Conservation (phyloP, 2,888 invertebrate species). For the Lasius fuliginosus region DNA sequence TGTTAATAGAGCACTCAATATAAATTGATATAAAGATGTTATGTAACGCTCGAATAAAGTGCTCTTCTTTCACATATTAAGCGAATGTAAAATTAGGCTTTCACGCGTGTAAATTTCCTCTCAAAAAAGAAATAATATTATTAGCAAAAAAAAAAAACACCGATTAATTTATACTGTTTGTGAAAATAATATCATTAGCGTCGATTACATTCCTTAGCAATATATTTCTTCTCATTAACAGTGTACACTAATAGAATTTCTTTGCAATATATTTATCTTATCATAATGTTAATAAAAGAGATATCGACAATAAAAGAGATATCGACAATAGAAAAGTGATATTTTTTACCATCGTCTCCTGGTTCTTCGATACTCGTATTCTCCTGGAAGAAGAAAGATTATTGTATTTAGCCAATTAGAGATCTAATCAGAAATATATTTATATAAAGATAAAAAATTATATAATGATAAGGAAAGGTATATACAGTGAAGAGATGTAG, state of each 20-base stretch:
- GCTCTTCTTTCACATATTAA: not conserved
- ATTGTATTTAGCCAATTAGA: not conserved
- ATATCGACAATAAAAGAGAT: slow-evolving; percentile 18
- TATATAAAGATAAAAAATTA: not conserved
- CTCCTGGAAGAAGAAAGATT: slow-evolving; percentile 88
- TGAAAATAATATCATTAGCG: not conserved
- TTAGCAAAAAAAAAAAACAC: not conserved
- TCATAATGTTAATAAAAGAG: not conserved
- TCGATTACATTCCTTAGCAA: not conserved
- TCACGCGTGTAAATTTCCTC: not conserved
- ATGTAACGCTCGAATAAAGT: not conserved
- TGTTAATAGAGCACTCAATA: slow-evolving; percentile 23
- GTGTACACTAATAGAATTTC: not conserved
- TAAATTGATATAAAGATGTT: slow-evolving; percentile 35
- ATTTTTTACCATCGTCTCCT: slow-evolving; percentile 90
- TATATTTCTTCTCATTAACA: not conserved
- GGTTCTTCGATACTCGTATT: slow-evolving; percentile 94
- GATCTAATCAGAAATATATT: not conserved
- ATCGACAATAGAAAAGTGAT: slow-evolving; percentile 2
- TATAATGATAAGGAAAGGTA: not conserved
- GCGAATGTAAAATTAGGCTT: not conserved
- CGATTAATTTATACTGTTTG: not conserved
- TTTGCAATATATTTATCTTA: not conserved
- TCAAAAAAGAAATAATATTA: slow-evolving; percentile 10
- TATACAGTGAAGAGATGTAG: not conserved